phyloP scores from a whole-genome alignment of 2,888 invertebrate species.

The Agrotis puta region DNA sequence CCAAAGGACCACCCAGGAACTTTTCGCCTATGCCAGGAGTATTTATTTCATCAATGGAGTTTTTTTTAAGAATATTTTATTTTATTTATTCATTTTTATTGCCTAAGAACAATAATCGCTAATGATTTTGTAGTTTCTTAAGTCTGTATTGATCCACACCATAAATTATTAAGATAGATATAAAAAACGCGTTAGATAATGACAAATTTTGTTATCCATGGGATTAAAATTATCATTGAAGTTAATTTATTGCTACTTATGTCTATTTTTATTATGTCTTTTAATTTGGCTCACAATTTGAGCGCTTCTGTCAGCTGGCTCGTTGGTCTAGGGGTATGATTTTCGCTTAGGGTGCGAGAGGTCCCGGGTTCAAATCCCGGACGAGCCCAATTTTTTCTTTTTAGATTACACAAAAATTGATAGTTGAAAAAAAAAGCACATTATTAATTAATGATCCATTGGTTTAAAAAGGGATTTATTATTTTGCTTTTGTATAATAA shows the following conservation, averaged over 20 bases:
- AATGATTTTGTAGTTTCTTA: not conserved
- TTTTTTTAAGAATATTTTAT: not conserved
- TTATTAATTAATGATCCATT: not conserved
- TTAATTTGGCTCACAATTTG: conserved; percentile 12
- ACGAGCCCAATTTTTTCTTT: conserved; percentile 81
- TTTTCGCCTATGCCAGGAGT: too few relatives aligned
- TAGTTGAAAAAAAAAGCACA: not conserved
- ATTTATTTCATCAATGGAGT: not conserved
- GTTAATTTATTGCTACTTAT: conserved; percentile 26
- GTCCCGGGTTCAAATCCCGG: conserved; percentile 91
- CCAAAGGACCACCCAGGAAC: too few relatives aligned
- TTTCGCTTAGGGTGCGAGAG: conserved; percentile 91
- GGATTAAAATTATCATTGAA: conserved; percentile 22
- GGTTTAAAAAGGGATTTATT: not conserved
- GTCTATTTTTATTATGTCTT: not conserved
- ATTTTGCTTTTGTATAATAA: conserved; percentile 11
- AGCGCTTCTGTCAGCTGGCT: conserved; percentile 68
- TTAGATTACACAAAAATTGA: not conserved
- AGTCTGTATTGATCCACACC: conserved; percentile 7
- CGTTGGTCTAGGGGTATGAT: conserved; percentile 91
- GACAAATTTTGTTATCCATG: not conserved
- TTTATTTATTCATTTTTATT: not conserved
- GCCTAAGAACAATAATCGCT: not conserved
- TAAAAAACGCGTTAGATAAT: not conserved
- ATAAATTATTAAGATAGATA: conserved; percentile 14